Percentiles rank a stretch among this genome's conserved stretches.
These are phyloP conservation scores for Centropristis striata DNA, from an alignment of 2,113 vertebrate genomes.

Conservation along the genomic window DNA sequence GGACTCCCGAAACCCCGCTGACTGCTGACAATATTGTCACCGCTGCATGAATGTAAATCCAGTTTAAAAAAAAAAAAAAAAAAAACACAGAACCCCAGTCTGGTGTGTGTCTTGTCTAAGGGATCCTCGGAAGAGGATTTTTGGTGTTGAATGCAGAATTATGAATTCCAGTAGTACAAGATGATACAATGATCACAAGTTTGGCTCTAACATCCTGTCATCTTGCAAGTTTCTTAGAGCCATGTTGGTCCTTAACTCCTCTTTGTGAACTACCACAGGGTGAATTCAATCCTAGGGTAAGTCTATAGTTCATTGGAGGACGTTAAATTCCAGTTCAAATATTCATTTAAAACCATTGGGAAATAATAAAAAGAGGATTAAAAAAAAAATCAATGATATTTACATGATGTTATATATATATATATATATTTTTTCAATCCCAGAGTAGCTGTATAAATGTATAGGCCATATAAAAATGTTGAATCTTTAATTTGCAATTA, in stretches of 20 bases:
- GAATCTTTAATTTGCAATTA: too few species aligned
- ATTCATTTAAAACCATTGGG: too few species aligned
- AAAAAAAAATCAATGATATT: too few species aligned
- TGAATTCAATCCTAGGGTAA: background rate
- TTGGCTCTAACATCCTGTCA: background rate
- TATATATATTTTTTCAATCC: too few species aligned
- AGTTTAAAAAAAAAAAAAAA: background rate
- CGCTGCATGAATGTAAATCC: background rate
- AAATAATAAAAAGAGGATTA: too few species aligned
- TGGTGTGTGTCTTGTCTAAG: background rate
- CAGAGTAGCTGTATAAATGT: too few species aligned
- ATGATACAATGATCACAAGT: background rate
- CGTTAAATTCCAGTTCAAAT: too few species aligned
- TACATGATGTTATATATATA: background rate
- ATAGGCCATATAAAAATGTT: too few species aligned
- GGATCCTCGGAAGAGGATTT: background rate
- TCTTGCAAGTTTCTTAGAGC: background rate
- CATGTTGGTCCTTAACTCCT: background rate
- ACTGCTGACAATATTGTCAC: background rate
- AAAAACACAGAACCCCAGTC: background rate
- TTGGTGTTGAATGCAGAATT: background rate
- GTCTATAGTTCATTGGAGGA: too few species aligned
- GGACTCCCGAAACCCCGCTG: conserved; percentile 56
- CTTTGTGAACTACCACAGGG: background rate
- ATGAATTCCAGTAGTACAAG: background rate